Evolutionary conservation across 1,140 invertebrate species (phyloP), one percentile per base, ranked within the genome.

Genomic region (Zaprionus davidi): DNA sequence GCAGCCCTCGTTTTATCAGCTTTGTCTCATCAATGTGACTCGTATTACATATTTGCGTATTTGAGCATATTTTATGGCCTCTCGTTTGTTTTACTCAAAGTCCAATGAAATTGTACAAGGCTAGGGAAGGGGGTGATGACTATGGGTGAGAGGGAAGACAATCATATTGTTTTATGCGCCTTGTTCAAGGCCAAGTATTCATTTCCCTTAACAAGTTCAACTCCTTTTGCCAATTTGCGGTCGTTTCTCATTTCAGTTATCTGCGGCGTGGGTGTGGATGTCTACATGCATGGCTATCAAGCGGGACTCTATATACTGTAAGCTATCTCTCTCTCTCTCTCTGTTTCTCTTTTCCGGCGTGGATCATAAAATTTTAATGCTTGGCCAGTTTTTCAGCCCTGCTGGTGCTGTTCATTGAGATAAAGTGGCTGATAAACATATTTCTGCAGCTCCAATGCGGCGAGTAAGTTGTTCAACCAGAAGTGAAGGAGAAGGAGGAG

Each of bases 401-500:
- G 56, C 62, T 91, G 62, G 82, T 92, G 46, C 79, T 92, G 46
- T 78, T 92, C 41, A 83, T 92, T 58, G 91, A 92, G 79, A 78
- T 92, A 71, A 92, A 92, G 75, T 92, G 91, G 91, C 74, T 92
- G 56, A 78, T 92, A 66, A 92, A 82, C 53, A 74, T 92, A 62
- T 92, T 92, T 41, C 67, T 92, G 56, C 88, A 91, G 59, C 76
- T 92, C 12, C 80, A 91, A 58, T 81, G 77, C 55, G 71, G 74
- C 36, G 88, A 87, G 91, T 92, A 80, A 91, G 83, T 80, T 26
- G 34, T 20, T 53, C 74, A 46, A 38, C 71, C 44, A 46, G 9
- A 56, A 51, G 22, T 56, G 15, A 22, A 13, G 20, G 3, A 22
- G 20, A 12, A 22, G 17, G 46, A 5, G 46, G 46, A 24, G 9